Percentiles rank a stretch among this genome's conserved stretches.
Conservation (phyloP, 2,888 invertebrate genomes). For the Scaptomyza tumidula region DNA sequence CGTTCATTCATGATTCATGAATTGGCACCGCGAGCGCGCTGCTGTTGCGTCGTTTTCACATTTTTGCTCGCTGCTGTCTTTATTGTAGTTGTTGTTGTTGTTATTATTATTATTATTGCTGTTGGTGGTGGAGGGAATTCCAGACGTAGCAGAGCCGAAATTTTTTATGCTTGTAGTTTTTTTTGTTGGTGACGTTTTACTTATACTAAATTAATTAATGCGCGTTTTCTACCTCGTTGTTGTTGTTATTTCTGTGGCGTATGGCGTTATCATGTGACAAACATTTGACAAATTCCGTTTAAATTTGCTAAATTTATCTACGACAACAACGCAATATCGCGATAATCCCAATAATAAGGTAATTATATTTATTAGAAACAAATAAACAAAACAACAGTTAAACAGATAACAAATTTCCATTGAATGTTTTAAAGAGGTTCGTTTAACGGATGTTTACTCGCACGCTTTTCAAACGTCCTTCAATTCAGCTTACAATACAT, state of each 20-base stretch:
- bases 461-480: conserved; percentile 43
- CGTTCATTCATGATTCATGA: conserved; percentile 60
- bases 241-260: not conserved
- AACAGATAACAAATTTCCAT: conserved; percentile 39
- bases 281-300: conserved; percentile 40
- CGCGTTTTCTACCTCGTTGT: conserved; percentile 6
- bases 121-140: conserved; percentile 47
- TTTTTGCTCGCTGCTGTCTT: conserved; percentile 36
- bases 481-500: conserved; percentile 3
- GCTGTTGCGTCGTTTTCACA: conserved; percentile 52
- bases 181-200: conserved; percentile 45
- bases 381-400: not conserved
- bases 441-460: conserved; percentile 19
- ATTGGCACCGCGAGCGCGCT: conserved; percentile 34
- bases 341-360: conserved; percentile 18
- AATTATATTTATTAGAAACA: conserved; percentile 6
- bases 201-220: conserved; percentile 48
- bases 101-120: conserved; percentile 4
- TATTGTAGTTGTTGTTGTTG: conserved; percentile 28
- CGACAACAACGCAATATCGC: conserved; percentile 5
- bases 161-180: conserved; percentile 23
- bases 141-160: conserved; percentile 41
- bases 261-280: conserved; percentile 29
- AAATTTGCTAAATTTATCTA: conserved; percentile 39
- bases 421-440: conserved; percentile 19